phyloP scores from a whole-genome alignment of 2,113 vertebrate genomes.

The Rhinolophus sinicus region DNA sequence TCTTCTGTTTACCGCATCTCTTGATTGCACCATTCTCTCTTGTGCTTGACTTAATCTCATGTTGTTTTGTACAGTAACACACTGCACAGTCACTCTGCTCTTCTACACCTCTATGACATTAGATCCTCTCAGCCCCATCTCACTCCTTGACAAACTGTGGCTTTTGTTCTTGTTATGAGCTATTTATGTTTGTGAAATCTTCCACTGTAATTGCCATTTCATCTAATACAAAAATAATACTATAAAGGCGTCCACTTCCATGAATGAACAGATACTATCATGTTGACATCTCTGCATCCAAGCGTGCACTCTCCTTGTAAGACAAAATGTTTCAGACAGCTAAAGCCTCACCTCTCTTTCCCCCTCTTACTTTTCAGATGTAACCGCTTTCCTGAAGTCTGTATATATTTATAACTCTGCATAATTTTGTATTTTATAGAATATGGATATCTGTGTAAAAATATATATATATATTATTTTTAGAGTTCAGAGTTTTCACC shows the following conservation, averaged over 20 bases:
- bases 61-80: background rate
- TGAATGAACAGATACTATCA: background rate
- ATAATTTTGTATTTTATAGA: background rate
- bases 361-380: background rate
- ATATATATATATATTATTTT: background rate
- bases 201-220: background rate
- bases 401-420: background rate
- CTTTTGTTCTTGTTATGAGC: background rate
- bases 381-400: background rate
- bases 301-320: background rate
- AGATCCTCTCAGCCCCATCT: background rate
- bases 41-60: background rate
- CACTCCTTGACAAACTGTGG: background rate
- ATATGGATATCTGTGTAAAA: background rate
- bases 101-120: background rate
- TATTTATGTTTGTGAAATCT: background rate
- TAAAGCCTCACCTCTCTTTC: background rate
- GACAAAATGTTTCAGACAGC: background rate
- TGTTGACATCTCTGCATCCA: background rate
- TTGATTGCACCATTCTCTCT: background rate
- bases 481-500: background rate
- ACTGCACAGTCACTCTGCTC: fast-evolving
- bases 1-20: background rate
- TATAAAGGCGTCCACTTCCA: background rate
- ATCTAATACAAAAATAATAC: background rate